phyloP scores from a whole-genome alignment of 2,113 vertebrate genomes.

The Gobiocypris rarus region DNA sequence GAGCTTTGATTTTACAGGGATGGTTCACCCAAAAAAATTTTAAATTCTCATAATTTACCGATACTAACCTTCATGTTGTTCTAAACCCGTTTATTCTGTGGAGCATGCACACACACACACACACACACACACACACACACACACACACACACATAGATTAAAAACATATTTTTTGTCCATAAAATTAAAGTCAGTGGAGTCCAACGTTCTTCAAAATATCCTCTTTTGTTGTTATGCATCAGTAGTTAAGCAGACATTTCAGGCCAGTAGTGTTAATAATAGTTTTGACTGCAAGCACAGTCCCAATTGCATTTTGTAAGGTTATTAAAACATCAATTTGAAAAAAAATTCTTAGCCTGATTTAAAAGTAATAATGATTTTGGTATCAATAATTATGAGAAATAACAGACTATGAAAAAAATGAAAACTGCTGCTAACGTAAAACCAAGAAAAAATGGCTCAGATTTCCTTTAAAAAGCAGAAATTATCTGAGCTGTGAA shows the following conservation, averaged over 20 bases:
- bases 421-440: background rate
- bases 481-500: background rate
- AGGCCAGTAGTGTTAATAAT: background rate
- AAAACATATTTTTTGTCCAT: background rate
- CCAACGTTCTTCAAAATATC: background rate
- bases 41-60: no score
- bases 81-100: background rate
- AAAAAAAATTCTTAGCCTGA: background rate
- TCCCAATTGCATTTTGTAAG: background rate
- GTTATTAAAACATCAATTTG: background rate
- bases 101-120: background rate
- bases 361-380: background rate
- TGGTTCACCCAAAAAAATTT: background rate
- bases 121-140: background rate
- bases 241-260: background rate
- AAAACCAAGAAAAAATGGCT: background rate
- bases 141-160: conserved; percentile 1
- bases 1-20: background rate
- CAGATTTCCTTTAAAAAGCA: background rate
- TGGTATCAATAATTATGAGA: background rate
- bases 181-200: background rate
- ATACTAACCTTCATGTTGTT: background rate
- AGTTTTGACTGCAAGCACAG: background rate
- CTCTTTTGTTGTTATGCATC: conserved; percentile 14
- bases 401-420: background rate